phyloP scores from a whole-genome alignment of 2,797 vertebrate genomes.

The Aulostomus chinensis region DNA sequence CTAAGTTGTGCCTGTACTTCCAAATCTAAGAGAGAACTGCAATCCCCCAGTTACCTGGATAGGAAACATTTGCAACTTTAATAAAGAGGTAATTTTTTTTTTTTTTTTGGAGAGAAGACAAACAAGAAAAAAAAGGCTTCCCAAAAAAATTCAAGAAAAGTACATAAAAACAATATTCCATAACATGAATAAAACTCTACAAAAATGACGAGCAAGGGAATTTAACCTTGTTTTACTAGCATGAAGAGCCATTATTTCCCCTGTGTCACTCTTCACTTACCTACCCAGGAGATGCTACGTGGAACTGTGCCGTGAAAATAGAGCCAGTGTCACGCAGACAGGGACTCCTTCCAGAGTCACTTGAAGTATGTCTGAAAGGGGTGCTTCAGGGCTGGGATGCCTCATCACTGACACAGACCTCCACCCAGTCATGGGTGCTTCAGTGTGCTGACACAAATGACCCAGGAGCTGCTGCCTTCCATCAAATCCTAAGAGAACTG shows the following conservation, averaged over 20 bases:
- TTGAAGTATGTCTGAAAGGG: conserved; percentile 82
- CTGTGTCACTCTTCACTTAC: conserved; percentile 6
- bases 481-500: conserved; percentile 76
- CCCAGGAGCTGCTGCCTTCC: conserved; percentile 59
- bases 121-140: too few relatives aligned
- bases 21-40: too few relatives aligned
- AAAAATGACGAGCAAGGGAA: not conserved
- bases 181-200: too few relatives aligned
- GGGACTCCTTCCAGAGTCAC: conserved; percentile 66
- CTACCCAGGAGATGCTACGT: conserved; percentile 51
- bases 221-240: not conserved
- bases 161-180: too few relatives aligned
- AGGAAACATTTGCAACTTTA: too few relatives aligned
- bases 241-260: not conserved
- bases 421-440: conserved; percentile 87
- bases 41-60: too few relatives aligned
- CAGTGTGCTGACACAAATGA: conserved; percentile 50
- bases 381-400: conserved; percentile 75
- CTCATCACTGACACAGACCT: conserved; percentile 50
- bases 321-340: conserved; percentile 84
- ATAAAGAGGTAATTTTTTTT: too few relatives aligned
- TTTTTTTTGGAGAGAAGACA: too few relatives aligned
- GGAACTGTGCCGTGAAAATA: conserved; percentile 79
- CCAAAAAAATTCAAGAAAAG: too few relatives aligned
- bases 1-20: too few relatives aligned